A percentile compares a stretch with the other conserved stretches of the same genome.
phyloP scores from a whole-genome alignment of 2,797 vertebrate genomes.

The Labeo calbasu region DNA sequence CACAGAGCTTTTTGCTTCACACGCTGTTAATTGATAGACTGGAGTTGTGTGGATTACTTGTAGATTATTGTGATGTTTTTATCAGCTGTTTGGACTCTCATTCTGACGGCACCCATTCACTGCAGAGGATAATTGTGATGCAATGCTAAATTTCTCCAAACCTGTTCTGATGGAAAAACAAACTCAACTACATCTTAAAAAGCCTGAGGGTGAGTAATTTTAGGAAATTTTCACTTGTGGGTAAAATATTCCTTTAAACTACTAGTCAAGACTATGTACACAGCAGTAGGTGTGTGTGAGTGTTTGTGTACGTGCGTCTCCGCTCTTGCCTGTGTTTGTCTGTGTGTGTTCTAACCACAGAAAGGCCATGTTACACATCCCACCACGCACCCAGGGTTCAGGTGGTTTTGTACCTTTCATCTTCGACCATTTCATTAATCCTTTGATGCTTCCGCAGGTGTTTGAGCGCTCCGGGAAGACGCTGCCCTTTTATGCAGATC shows the following conservation, averaged over 20 bases:
- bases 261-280: background rate
- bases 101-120: background rate
- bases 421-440: conserved; percentile 35
- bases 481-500: conserved; percentile 45
- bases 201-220: background rate
- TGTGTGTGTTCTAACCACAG: conserved; percentile 36
- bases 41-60: too few species aligned
- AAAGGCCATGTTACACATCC: conserved; percentile 39
- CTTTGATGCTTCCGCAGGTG: conserved; percentile 58
- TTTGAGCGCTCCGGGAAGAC: conserved; percentile 34
- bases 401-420: conserved; percentile 51
- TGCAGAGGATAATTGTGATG: background rate
- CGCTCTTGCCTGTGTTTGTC: conserved; percentile 14
- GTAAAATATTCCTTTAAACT: background rate
- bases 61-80: too few species aligned
- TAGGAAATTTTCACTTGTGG: background rate
- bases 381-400: conserved; percentile 29
- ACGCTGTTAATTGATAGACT: too few species aligned
- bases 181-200: background rate
- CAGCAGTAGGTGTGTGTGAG: background rate
- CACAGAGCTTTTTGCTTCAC: too few species aligned
- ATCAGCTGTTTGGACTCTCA: background rate
- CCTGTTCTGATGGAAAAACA: background rate
- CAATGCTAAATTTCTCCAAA: background rate
- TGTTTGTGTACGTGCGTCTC: background rate